phyloP scores from a whole-genome alignment of 2,113 vertebrate species.

The Mesocricetus auratus region DNA sequence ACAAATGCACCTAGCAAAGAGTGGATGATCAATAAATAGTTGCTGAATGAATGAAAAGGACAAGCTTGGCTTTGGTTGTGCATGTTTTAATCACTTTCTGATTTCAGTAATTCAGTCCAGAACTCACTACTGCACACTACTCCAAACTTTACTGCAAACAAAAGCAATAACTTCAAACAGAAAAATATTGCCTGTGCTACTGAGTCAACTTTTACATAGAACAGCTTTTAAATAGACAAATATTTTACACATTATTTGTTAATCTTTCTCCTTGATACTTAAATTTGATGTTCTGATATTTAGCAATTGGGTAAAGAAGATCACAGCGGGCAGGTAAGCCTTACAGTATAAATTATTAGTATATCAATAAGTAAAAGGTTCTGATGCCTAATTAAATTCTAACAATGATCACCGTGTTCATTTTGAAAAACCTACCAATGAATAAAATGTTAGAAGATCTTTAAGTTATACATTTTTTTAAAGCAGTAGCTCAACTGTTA shows the following conservation, averaged over 20 bases:
- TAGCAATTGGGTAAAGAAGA: constrained; percentile 35
- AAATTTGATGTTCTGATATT: constrained; percentile 57
- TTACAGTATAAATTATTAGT: constrained; percentile 39
- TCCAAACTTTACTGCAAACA: constrained; percentile 66
- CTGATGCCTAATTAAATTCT: constrained; percentile 39
- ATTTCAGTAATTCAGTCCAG: constrained; percentile 67
- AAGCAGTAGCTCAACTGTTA: constrained; percentile 64
- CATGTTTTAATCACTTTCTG: constrained; percentile 71
- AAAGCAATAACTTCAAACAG: constrained; percentile 65
- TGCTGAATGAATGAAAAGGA: constrained; percentile 65
- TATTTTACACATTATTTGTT: constrained; percentile 45
- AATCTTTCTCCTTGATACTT: constrained; percentile 60
- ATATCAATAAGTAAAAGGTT: constrained; percentile 53
- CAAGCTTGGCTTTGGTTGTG: constrained; percentile 77
- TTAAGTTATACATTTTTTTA: constrained; percentile 51
- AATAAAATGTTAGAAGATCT: constrained; percentile 41
- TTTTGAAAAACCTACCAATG: constrained; percentile 45
- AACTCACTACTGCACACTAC: constrained; percentile 60
- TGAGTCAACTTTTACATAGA: constrained; percentile 54
- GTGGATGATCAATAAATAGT: constrained; percentile 73
- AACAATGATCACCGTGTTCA: constrained; percentile 14
- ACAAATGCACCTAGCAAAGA: constrained; percentile 55
- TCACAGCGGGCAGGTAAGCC: neutral
- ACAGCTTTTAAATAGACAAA: constrained; percentile 51
- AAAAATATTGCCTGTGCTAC: constrained; percentile 63